Percentiles rank a stretch among this genome's conserved stretches.
phyloP scores from a whole-genome alignment of 2,797 vertebrate species.

The Chelonia mydas region DNA sequence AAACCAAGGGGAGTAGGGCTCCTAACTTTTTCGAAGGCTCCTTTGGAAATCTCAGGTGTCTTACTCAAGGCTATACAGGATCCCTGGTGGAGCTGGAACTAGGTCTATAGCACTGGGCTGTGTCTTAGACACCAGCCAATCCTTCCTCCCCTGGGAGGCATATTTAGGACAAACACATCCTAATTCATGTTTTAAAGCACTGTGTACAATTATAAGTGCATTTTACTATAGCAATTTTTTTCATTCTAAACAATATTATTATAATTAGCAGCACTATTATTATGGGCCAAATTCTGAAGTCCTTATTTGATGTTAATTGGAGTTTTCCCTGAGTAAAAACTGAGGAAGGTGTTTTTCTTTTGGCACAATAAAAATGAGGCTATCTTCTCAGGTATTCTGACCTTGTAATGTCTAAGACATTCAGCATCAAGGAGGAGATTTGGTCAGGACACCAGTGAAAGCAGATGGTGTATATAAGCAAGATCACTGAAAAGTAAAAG shows the following conservation, averaged over 20 bases:
- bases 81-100: not conserved
- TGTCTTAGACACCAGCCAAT: not conserved
- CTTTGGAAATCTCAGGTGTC: not conserved
- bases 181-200: not conserved
- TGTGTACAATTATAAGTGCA: not conserved
- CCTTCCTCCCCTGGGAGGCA: not conserved
- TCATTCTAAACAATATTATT: not conserved
- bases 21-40: not conserved
- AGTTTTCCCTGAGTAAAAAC: constrained; percentile 51
- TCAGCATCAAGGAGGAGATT: constrained; percentile 51
- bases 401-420: constrained; percentile 60
- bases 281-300: constrained; percentile 2
- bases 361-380: constrained; percentile 13
- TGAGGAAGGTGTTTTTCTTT: constrained; percentile 60
- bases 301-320: constrained; percentile 40
- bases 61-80: not conserved
- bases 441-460: constrained; percentile 56
- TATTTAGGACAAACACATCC: not conserved
- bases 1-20: not conserved
- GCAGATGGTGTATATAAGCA: constrained; percentile 63
- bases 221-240: not conserved
- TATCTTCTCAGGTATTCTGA: constrained; percentile 62
- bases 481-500: constrained; percentile 46
- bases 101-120: not conserved
- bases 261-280: constrained; percentile 11